Base-by-base conservation (phyloP, 2,113 vertebrate species). In the Phrynocephalus versicolor region DNA sequence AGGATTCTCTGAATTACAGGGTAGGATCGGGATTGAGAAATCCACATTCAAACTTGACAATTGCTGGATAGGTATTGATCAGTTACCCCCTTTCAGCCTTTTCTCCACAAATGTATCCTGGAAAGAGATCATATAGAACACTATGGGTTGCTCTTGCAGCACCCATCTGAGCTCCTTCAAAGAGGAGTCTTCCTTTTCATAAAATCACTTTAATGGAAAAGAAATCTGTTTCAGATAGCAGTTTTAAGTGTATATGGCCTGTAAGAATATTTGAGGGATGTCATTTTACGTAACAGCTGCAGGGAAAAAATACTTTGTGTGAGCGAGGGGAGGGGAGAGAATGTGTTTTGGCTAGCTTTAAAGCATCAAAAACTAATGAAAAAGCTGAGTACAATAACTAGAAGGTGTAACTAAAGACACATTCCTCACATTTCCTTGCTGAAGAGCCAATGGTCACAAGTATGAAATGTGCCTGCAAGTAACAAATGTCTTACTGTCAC, bases 391-490 rank as follows among this genome's bases (percentile, higher is more conserved):
- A 90, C 35, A 67, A 51, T 72, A 87, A 81, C 72, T 37, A n/a
- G 23, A 85, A 90, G 6, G 4, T 27, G 1, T 90, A 87, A 81
- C 93, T 70, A 82, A 2, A 79, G 77, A 37, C 64, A 81, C 60
- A 84, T 88, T 91, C 74, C 55, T 90, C 71, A 88, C 67, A 88
- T 74, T 73, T 89, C 57, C 64, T 85, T 65, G 7, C 81, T 88
- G 89, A 90, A 86, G 86, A 35, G 41, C 70, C 64, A 57, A 86
- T 91, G 79, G 85, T 78, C 62, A 90, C 88, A 93, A 82, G 55
- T 87, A 73, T 92, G 87, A 88, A 93, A 94, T 89, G 81, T 90
- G 77, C 83, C 82, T 88, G 79, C 89, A 73, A 91, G 84, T 37
- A 88, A 25, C 30, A 37, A 67, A 70, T 80, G 15, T 12, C 76